Percentiles rank a stretch among this genome's conserved stretches.
These are phyloP conservation scores for Cheirogaleus major DNA, from an alignment of 2,797 vertebrate species.

Conservation along the genomic window DNA sequence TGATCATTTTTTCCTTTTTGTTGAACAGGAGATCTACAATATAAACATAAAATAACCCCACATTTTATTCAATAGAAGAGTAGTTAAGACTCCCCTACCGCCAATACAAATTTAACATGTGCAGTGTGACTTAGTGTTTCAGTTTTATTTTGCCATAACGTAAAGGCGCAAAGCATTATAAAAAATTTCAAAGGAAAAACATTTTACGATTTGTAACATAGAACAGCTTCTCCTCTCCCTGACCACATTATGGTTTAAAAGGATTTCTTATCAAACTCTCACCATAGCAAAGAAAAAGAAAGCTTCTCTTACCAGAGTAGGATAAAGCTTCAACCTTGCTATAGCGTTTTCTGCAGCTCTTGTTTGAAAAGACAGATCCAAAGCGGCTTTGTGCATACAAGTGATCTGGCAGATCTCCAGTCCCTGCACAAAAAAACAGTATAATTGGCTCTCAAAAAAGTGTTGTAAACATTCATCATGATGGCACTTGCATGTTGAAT, in stretches of 20 bases:
- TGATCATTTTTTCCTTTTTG: neutral
- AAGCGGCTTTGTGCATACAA: conserved; percentile 68
- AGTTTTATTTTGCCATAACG: conserved; percentile 35
- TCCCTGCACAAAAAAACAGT: conserved; percentile 79
- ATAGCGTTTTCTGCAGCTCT: conserved; percentile 59
- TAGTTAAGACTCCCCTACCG: conserved; percentile 14
- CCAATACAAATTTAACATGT: conserved; percentile 48
- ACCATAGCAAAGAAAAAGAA: conserved; percentile 56
- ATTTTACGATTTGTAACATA: conserved; percentile 48
- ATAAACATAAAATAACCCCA: conserved; percentile 27
- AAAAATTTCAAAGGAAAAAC: conserved; percentile 50
- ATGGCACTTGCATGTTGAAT: conserved; percentile 78
- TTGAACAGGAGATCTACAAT: neutral
- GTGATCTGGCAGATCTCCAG: conserved; percentile 84
- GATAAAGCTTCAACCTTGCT: conserved; percentile 64
- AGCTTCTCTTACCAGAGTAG: conserved; percentile 81
- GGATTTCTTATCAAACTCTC: conserved; percentile 53
- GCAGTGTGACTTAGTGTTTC: conserved; percentile 14
- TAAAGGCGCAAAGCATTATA: neutral
- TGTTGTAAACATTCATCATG: conserved; percentile 83
- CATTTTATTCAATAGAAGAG: conserved; percentile 17
- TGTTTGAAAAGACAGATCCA: conserved; percentile 69
- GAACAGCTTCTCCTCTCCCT: neutral
- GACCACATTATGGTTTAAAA: conserved; percentile 54
- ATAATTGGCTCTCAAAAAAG: conserved; percentile 86